Evolutionary conservation across 2,888 invertebrate species (phyloP).

Genomic region (Agonopterix arenella): DNA sequence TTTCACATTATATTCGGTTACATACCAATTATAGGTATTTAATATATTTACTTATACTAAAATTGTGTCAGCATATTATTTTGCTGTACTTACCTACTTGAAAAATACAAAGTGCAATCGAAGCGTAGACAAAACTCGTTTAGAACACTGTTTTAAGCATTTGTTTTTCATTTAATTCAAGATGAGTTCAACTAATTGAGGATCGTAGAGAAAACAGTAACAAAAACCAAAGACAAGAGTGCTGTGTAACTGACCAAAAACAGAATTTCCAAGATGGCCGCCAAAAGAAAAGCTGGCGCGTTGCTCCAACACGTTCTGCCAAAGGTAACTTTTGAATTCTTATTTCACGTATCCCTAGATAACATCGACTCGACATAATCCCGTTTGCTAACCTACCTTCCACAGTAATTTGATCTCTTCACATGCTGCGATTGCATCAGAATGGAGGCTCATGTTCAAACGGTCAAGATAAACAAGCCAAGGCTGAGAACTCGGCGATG

Average conservation of each 20-base stretch:
- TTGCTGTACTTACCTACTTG: neutral
- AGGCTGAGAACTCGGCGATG: constrained; percentile 48
- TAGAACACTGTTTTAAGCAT: neutral
- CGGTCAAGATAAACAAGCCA: constrained; percentile 40
- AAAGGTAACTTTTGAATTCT: constrained; percentile 57
- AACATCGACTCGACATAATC: constrained; percentile 19
- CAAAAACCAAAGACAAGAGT: constrained; percentile 55
- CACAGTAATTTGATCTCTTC: neutral
- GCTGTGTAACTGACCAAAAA: constrained; percentile 49
- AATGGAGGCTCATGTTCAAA: constrained; percentile 12
- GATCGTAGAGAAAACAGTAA: constrained; percentile 16
- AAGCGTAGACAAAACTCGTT: constrained; percentile 1
- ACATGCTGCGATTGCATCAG: too few species aligned
- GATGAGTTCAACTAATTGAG: constrained; percentile 52
- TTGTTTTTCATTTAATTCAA: constrained; percentile 3
- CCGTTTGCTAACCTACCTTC: constrained; percentile 10
- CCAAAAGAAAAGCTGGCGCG: constrained; percentile 85
- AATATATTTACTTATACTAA: too few species aligned
- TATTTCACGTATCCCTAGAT: constrained; percentile 36
- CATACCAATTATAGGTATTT: neutral
- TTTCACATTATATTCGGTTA: too few species aligned
- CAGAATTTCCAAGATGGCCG: constrained; percentile 77
- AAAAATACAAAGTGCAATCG: constrained; percentile 1
- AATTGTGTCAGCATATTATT: neutral
- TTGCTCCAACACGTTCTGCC: constrained; percentile 82